These are phyloP conservation scores for Megalurothrips usitatus DNA, from an alignment of 2,888 invertebrate species.

Conservation along the genomic window DNA sequence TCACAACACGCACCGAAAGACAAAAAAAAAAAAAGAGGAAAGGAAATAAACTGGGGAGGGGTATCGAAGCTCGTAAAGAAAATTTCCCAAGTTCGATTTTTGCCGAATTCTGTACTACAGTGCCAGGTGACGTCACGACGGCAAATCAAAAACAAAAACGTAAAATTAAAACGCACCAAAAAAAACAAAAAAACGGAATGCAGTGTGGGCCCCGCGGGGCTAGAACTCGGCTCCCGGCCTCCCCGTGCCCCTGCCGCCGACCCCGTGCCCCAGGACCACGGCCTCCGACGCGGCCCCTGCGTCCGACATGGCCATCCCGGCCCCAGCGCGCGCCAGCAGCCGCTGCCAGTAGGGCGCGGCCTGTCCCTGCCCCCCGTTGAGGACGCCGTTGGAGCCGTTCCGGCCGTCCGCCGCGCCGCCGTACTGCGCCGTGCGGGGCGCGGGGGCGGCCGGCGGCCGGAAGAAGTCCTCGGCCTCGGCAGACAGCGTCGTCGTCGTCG, in stretches of 20 bases:
- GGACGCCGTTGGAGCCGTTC: too few relatives aligned
- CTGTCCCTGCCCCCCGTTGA: too few relatives aligned
- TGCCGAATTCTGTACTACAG: too few relatives aligned
- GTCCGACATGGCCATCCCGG: background rate
- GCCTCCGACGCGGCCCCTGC: background rate
- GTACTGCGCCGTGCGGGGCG: background rate
- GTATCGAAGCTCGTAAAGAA: background rate
- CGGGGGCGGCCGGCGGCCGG: conserved; percentile 24
- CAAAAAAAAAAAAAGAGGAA: background rate
- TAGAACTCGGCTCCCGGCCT: background rate
- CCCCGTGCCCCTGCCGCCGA: background rate
- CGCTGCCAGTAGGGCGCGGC: background rate
- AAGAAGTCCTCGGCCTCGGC: background rate
- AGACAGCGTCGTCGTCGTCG: conserved; percentile 11
- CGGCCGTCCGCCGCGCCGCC: background rate
- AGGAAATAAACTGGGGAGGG: background rate
- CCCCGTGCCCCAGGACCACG: background rate
- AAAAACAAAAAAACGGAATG: background rate
- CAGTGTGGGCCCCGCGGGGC: background rate
- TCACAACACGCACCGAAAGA: too few relatives aligned
- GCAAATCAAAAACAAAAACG: background rate
- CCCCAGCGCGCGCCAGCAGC: background rate
- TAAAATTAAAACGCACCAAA: conserved; percentile 14
- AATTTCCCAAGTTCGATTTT: too few relatives aligned
- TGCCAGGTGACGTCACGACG: too few relatives aligned